phyloP scores from a whole-genome alignment of 1,140 invertebrate genomes.

The Stenopsyche tienmushanensis region DNA sequence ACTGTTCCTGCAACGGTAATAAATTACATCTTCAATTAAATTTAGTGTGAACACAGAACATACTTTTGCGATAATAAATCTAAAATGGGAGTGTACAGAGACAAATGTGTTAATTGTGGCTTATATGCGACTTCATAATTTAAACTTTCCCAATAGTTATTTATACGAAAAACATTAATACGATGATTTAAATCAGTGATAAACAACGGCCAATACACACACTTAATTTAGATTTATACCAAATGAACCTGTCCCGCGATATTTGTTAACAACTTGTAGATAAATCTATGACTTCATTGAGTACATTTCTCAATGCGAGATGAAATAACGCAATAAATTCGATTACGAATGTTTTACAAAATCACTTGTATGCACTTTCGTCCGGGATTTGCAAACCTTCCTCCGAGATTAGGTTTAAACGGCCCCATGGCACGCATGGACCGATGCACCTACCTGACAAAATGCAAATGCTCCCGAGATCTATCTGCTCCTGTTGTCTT shows the following conservation, averaged over 20 bases:
- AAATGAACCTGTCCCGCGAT: background rate
- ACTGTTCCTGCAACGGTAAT: no score
- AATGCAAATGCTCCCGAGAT: slow-evolving; percentile 18
- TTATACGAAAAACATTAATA: no score
- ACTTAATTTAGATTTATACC: no score
- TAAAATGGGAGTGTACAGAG: no score
- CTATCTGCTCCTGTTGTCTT: background rate
- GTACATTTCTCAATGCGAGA: background rate
- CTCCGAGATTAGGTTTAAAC: slow-evolving; percentile 12
- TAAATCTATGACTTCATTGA: slow-evolving; percentile 11
- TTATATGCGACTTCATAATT: no score
- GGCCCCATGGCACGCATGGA: slow-evolving; percentile 7
- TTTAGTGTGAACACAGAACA: no score
- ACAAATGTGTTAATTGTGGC: no score
- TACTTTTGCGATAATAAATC: no score
- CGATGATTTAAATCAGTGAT: no score
- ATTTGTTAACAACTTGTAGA: background rate
- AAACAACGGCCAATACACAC: no score
- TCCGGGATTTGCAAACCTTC: slow-evolving; percentile 17
- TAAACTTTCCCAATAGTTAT: no score
- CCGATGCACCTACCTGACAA: background rate
- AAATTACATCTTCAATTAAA: no score
- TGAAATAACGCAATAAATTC: slow-evolving; percentile 9
- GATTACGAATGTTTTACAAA: slow-evolving; percentile 22
- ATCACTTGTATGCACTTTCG: slow-evolving; percentile 18